phyloP scores from a whole-genome alignment of 1,140 invertebrate genomes.

The Euura saliciscinereae region DNA sequence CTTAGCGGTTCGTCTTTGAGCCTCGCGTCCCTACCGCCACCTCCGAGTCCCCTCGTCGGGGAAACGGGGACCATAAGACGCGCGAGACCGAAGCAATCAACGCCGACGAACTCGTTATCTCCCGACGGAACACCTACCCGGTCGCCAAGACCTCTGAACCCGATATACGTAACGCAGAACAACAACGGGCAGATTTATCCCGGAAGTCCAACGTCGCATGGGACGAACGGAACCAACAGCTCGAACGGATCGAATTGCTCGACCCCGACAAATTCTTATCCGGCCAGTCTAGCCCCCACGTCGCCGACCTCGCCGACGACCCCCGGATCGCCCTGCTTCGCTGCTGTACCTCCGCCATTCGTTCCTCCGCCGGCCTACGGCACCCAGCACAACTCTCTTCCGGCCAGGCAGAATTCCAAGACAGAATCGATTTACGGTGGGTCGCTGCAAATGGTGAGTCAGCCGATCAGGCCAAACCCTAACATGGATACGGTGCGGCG shows the following conservation, averaged over 20 bases:
- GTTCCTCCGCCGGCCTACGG: slow-evolving; percentile 57
- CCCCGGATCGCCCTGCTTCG: slow-evolving; percentile 30
- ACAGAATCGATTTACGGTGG: slow-evolving; percentile 37
- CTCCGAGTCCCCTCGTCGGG: slow-evolving; percentile 60
- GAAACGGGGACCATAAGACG: slow-evolving; percentile 59
- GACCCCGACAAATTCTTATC: slow-evolving; percentile 43
- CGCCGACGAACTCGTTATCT: slow-evolving; percentile 50
- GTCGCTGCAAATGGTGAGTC: slow-evolving; percentile 24
- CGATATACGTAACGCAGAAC: not conserved
- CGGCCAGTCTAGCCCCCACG: slow-evolving; percentile 44
- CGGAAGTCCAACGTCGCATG: slow-evolving; percentile 32
- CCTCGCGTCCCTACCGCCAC: slow-evolving; percentile 71
- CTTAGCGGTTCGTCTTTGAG: slow-evolving; percentile 72
- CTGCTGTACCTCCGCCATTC: slow-evolving; percentile 54
- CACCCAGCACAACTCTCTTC: slow-evolving; percentile 33
- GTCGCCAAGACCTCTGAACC: slow-evolving; percentile 19
- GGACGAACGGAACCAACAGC: slow-evolving; percentile 19
- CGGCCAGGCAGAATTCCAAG: slow-evolving; percentile 42
- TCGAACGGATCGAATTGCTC: slow-evolving; percentile 31
- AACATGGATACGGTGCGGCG: slow-evolving; percentile 54
- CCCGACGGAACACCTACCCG: slow-evolving; percentile 52
- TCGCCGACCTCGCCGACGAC: slow-evolving; percentile 42
- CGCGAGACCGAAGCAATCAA: slow-evolving; percentile 51
- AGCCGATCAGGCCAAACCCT: slow-evolving; percentile 47
- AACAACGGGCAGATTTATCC: slow-evolving; percentile 22